These are phyloP conservation scores for Synergus laeviventris DNA, from an alignment of 2,888 invertebrate genomes.

Conservation along the genomic window DNA sequence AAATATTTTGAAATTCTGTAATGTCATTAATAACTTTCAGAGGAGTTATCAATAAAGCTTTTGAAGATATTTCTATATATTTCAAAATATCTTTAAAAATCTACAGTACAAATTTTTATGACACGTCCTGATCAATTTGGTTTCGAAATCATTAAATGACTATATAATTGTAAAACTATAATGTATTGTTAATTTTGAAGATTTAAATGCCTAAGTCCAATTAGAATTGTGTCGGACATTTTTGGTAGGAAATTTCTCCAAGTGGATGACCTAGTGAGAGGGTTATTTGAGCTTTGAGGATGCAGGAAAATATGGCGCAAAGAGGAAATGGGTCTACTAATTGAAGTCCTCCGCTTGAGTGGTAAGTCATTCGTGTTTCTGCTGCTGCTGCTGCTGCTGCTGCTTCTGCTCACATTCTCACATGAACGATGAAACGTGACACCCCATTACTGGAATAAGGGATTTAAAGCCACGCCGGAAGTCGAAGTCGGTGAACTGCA, in stretches of 20 bases:
- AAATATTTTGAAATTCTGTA: no score
- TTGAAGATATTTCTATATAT: no score
- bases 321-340: conserved; percentile 39
- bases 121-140: no score
- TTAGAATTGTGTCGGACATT: not conserved
- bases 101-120: no score
- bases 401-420: conserved; percentile 35
- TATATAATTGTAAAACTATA: no score
- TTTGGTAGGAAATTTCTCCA: not conserved
- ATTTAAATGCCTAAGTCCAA: not conserved
- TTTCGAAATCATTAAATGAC: no score
- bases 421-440: conserved; percentile 45
- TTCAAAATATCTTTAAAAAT: no score
- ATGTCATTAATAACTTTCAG: no score
- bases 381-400: conserved; percentile 12
- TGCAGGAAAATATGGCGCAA: conserved; percentile 20
- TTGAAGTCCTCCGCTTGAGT: conserved; percentile 35
- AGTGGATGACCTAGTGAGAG: conserved; percentile 32
- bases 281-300: conserved; percentile 31
- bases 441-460: conserved; percentile 48
- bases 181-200: not conserved
- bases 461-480: conserved; percentile 54
- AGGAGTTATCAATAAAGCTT: no score
- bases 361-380: conserved; percentile 33
- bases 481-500: conserved; percentile 47